Percentiles rank a stretch among this genome's conserved stretches.
phyloP scores from a whole-genome alignment of 2,113 vertebrate species.

The Nasalis larvatus region DNA sequence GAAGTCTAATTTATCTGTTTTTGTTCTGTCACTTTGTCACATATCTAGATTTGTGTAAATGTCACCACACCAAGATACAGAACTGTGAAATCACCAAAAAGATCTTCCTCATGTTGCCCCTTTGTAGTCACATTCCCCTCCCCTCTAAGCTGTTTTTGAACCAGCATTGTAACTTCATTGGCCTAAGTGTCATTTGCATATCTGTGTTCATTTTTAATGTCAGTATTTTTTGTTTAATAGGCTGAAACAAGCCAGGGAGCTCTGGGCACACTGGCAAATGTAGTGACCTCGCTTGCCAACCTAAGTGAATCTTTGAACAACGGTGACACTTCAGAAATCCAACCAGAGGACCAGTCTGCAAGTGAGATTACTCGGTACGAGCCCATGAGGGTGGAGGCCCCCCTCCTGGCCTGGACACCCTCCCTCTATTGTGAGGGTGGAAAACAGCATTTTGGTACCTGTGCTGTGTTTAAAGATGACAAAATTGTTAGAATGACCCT shows the following conservation, averaged over 20 bases:
- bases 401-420: too few relatives aligned
- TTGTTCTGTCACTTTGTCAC: background rate
- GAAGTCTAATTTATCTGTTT: background rate
- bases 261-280: constrained; percentile 96
- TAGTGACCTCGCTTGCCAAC: constrained; percentile 96
- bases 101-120: background rate
- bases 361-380: constrained; percentile 96
- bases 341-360: constrained; percentile 93
- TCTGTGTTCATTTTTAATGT: background rate
- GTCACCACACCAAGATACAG: background rate
- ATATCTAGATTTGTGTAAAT: background rate
- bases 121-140: background rate
- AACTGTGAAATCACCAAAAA: background rate
- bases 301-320: constrained; percentile 96
- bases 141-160: background rate
- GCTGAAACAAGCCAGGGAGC: constrained; percentile 94
- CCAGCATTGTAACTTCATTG: background rate
- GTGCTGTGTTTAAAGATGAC: background rate
- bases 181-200: background rate
- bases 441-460: background rate
- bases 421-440: background rate
- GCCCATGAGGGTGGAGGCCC: background rate
- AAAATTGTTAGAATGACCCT: background rate
- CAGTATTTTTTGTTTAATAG: constrained; percentile 77
- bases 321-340: constrained; percentile 91